These are phyloP conservation scores for Podarcis raffonei DNA, from an alignment of 2,113 vertebrate genomes.

Conservation along the genomic window DNA sequence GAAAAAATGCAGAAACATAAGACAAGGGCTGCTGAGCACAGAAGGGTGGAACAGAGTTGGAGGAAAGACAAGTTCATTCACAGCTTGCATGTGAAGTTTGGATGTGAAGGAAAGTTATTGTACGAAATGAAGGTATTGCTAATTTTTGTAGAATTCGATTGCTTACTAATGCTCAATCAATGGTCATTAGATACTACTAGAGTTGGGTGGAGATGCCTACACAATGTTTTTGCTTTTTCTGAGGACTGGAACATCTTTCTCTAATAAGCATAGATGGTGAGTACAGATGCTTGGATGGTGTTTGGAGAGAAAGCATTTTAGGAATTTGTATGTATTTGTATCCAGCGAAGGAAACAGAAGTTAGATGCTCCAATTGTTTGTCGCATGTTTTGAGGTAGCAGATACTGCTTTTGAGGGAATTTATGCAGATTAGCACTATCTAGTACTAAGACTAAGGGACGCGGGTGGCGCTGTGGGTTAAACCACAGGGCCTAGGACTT, in stretches of 20 bases:
- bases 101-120: background rate
- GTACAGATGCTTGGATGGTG: background rate
- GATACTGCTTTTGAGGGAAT: no score
- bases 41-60: background rate
- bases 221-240: background rate
- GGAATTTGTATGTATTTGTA: background rate
- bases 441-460: no score
- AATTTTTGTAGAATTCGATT: background rate
- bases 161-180: background rate
- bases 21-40: background rate
- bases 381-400: background rate
- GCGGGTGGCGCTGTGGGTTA: no score
- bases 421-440: no score
- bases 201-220: no score
- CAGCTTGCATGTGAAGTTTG: background rate
- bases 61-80: background rate
- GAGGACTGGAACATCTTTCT: background rate
- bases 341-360: background rate
- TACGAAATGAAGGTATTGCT: background rate
- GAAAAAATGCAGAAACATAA: background rate
- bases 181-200: no score
- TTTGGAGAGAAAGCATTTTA: background rate
- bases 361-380: background rate
- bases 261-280: background rate
- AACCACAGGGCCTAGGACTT: no score